Evolutionary conservation across 2,888 invertebrate genomes (phyloP).

Genomic region (Cacoxenus indagator): DNA sequence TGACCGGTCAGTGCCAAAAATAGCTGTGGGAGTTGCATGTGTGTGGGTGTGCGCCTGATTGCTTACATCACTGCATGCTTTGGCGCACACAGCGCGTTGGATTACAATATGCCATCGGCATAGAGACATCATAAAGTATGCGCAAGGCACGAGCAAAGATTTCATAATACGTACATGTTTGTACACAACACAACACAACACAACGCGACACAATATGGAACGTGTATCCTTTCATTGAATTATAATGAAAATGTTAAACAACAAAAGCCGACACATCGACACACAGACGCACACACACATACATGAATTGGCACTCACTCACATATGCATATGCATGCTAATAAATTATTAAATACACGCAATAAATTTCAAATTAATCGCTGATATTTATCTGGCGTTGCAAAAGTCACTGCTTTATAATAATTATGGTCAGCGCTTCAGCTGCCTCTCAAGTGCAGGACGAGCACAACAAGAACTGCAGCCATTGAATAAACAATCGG

Average conservation of each 20-base stretch:
- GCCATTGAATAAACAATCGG: too few relatives aligned
- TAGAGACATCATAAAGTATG: conserved; percentile 7
- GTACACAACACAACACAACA: background rate
- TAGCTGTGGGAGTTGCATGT: background rate
- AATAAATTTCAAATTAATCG: conserved; percentile 68
- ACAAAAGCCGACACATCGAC: conserved; percentile 5
- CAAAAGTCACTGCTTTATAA: conserved; percentile 29
- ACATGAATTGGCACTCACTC: conserved; percentile 11
- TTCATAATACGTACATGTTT: background rate
- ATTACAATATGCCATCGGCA: conserved; percentile 11
- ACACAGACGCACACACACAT: background rate
- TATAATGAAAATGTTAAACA: conserved; percentile 23
- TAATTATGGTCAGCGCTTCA: conserved; percentile 1
- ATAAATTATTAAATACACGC: conserved; percentile 66
- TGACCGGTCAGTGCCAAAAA: background rate
- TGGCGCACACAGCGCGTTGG: background rate
- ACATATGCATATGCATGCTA: conserved; percentile 46
- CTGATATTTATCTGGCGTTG: conserved; percentile 65
- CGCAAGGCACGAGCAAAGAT: conserved; percentile 6
- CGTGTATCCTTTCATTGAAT: background rate
- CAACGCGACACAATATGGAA: background rate
- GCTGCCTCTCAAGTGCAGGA: background rate
- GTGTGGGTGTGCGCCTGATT: background rate
- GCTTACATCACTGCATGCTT: background rate
- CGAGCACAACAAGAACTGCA: too few relatives aligned